Evolutionary conservation across 2,888 invertebrate species (phyloP), one percentile per base, ranked within the genome.

Genomic region (Cephus rjabovi): DNA sequence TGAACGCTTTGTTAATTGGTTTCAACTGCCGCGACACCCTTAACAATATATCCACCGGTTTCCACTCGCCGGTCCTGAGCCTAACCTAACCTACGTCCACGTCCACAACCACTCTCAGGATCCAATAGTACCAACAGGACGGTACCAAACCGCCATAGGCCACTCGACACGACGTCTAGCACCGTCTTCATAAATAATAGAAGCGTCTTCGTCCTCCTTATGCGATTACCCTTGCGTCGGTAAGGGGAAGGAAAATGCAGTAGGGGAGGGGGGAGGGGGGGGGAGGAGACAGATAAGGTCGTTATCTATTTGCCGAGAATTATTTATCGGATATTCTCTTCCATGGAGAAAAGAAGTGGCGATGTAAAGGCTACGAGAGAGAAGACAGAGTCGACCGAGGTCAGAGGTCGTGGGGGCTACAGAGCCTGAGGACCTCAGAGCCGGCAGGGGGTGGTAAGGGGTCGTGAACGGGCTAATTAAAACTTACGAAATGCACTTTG

Each of bases 401-500:
- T 56, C 40, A 56, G 40, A 56, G 40, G 15, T 56, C 40, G 23
- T 23, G 12, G 15, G 40, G 40, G 6, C 40, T 56, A 56, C 40
- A 23, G 40, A 23, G 31, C 71, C 33, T 34, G 71, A 71, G 74
- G 75, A 69, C 34, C 40, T 37, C 73, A 76, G 74, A n/a, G 69
- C 69, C 34, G 75, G 30, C n/a, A 73, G 33, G 73, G 73, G 74
- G 34, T 37, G 71, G 35, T 0, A 34, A n/a, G 11, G 34, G 34
- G 35, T 34, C 73, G 77, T 70, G 74, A 81, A 79, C 75, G 79
- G 82, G 84, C 79, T 81, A 82, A 84, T 85, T 83, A 85, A 83
- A 85, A 85, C 81, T 84, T 82, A 75, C 78, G 81, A 82, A 83
- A 82, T 81, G 81, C 81, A 79, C 79, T 82, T 81, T 81, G 81